phyloP scores from a whole-genome alignment of 2,888 invertebrate species.

The Rotaria macrura region DNA sequence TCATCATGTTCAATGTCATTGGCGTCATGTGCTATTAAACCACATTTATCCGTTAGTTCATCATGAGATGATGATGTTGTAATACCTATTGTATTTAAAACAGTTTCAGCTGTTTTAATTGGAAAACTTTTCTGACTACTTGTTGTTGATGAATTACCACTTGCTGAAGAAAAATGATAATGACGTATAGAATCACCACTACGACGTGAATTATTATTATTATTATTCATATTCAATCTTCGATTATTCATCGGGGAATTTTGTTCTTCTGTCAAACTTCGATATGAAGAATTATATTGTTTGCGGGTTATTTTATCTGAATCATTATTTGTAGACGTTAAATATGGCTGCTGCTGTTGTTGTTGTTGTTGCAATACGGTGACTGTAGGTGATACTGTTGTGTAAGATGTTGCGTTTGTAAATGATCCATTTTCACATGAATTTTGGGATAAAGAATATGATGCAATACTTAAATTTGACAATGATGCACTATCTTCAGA shows the following conservation, averaged over 20 bases:
- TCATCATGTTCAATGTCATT: conserved; percentile 4
- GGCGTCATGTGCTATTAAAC: background rate
- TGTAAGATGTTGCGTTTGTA: background rate
- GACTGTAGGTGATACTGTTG: background rate
- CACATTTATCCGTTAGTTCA: conserved; percentile 17
- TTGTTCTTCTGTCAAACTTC: background rate
- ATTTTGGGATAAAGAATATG: conserved; percentile 11
- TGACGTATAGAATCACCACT: background rate
- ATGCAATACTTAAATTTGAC: conserved; percentile 13
- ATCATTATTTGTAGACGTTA: background rate
- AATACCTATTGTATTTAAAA: conserved; percentile 15
- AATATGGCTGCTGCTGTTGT: background rate
- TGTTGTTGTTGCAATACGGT: no score
- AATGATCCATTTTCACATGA: background rate
- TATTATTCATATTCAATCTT: background rate
- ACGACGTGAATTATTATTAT: background rate
- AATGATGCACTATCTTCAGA: conserved; percentile 18
- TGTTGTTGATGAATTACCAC: background rate
- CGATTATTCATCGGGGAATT: background rate
- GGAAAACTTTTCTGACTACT: conserved; percentile 9
- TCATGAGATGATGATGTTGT: background rate
- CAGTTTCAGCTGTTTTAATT: conserved; percentile 1
- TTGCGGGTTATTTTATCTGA: background rate
- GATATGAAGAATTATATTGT: conserved; percentile 3
- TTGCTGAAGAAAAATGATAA: conserved; percentile 5